Base-by-base conservation (phyloP, 1,140 invertebrate genomes). In the Heliothis subflexa region DNA sequence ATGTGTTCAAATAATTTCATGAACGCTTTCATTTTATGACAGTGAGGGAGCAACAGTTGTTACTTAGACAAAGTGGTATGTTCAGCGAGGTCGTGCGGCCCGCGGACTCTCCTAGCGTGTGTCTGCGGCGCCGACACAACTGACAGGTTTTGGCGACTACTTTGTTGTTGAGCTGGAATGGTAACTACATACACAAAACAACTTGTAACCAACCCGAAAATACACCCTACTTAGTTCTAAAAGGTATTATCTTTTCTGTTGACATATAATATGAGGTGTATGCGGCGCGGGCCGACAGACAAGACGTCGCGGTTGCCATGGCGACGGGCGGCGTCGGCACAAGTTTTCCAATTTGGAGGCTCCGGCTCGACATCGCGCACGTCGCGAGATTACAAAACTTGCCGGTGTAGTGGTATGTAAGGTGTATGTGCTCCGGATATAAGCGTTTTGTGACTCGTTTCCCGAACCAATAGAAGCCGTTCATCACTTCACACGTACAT, bases 311-410 rank as follows among this genome's bases (percentile, higher is more conserved):
- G 16, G 54, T 55, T 59, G 11, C 55, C 55, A 59, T 25, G 13
- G 13, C 21, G 12, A 28, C 55, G 55, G 11, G 16, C 21, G 3
- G 12, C 21, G 55, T 28, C 61, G 61, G 33, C 16, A 18, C 61
- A 40, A 45, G 33, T 64, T 62, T 64, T 64, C 61, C 61, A 64
- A 64, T 64, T 45, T 64, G 33, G 14, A n/a, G 33, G 33, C 33
- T 5, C 33, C 5, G 33, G 11, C 21, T 11, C 11, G 25, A 13
- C 55, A 13, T 2, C 9, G 2, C 55, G 55, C 12, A 13, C 11
- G 25, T 25, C 10, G 21, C 1, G 55, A 59, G 55, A 59, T 59
- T 59, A 59, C 55, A 14, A 59, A 59, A 59, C 11, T 59, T 59
- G 11, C 54, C 10, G 11, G 21, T 18, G 54, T 55, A 54, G 3